These are phyloP conservation scores for Heteromormyrus szaboi DNA, from an alignment of 2,797 vertebrate genomes.

Conservation along the genomic window DNA sequence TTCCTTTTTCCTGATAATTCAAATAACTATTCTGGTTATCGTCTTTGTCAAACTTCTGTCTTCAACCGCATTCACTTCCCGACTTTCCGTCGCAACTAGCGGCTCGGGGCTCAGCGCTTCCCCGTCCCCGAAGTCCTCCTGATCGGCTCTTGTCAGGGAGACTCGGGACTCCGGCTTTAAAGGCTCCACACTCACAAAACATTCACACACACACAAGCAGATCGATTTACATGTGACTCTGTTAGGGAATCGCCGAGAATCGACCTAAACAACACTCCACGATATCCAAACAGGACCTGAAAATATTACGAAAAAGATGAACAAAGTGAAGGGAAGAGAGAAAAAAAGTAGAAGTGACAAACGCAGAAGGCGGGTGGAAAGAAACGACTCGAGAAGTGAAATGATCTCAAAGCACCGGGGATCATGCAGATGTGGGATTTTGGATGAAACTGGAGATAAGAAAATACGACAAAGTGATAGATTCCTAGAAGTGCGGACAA, in stretches of 20 bases:
- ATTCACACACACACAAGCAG: constrained; percentile 45
- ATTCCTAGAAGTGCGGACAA: constrained; percentile 44
- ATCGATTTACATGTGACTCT: constrained; percentile 72
- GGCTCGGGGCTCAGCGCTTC: constrained; percentile 34
- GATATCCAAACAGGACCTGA: constrained; percentile 49
- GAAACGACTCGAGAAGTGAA: constrained; percentile 51
- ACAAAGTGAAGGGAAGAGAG: constrained; percentile 55
- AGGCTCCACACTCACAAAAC: constrained; percentile 37
- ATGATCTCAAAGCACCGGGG: constrained; percentile 54
- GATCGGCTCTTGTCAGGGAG: constrained; percentile 64
- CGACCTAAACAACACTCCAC: constrained; percentile 55
- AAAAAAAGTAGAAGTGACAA: constrained; percentile 52
- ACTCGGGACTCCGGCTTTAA: constrained; percentile 57
- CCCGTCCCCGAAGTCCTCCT: constrained; percentile 53
- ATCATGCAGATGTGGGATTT: constrained; percentile 48
- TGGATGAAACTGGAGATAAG: constrained; percentile 41
- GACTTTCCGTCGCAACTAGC: constrained; percentile 35
- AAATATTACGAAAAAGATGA: constrained; percentile 55
- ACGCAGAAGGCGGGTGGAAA: constrained; percentile 58
- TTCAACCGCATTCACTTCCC: constrained; percentile 23
- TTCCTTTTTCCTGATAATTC: constrained; percentile 3
- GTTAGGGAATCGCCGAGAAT: constrained; percentile 63
- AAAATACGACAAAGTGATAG: constrained; percentile 44
- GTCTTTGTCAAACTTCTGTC: neutral
- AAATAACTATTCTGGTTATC: neutral